Percentiles rank a stretch among this genome's conserved stretches.
Conservation (phyloP, 1,140 invertebrate species). For the Varroa destructor region DNA sequence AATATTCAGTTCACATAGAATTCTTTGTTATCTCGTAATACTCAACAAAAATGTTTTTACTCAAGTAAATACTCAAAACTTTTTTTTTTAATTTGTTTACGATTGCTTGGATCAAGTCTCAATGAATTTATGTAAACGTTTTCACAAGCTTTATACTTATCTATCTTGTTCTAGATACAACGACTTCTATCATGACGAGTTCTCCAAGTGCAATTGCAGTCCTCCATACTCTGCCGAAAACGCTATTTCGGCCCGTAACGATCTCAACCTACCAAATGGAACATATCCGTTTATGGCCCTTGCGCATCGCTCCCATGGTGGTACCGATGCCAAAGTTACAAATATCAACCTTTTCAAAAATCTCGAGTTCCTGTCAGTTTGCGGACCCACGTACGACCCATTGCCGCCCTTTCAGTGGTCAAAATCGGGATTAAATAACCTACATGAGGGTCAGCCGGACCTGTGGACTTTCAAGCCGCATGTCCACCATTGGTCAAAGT, state of each 20-base stretch:
- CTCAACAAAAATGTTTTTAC: too few species aligned
- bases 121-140: too few species aligned
- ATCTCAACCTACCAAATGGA: constrained; percentile 54
- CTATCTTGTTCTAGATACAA: constrained; percentile 48
- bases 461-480: constrained; percentile 55
- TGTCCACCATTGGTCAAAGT: constrained; percentile 40
- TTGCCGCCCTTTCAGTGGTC: constrained; percentile 61
- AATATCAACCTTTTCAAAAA: constrained; percentile 40
- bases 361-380: constrained; percentile 47
- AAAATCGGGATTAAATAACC: constrained; percentile 47
- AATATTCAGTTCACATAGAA: too few species aligned
- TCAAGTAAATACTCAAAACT: too few species aligned
- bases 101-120: too few species aligned
- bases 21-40: too few species aligned
- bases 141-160: background rate
- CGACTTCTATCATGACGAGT: constrained; percentile 55
- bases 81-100: too few species aligned
- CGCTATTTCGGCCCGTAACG: constrained; percentile 55
- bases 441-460: constrained; percentile 62
- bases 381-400: constrained; percentile 49
- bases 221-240: constrained; percentile 60
- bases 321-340: constrained; percentile 52
- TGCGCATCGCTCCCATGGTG: constrained; percentile 52
- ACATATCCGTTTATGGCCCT: constrained; percentile 52
- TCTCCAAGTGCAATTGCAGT: constrained; percentile 53